Percentiles rank a stretch among this genome's conserved stretches.
Evolutionary conservation across 2,113 vertebrate genomes (phyloP).

Genomic region (Pipra filicauda): DNA sequence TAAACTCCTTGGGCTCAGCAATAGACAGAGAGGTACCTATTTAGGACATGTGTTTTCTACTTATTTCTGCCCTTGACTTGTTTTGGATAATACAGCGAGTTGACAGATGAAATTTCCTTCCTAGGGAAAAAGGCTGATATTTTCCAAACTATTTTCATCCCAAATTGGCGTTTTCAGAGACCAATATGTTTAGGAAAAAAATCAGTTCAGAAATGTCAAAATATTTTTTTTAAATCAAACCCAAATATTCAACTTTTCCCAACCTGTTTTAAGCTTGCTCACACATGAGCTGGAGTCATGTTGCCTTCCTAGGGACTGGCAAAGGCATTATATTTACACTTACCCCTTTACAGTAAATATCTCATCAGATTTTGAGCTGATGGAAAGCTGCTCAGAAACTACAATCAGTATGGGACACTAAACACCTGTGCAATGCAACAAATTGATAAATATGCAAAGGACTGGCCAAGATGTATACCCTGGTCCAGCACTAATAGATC

Average conservation of each 20-base stretch:
- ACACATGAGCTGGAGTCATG: not conserved
- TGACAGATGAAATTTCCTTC: conserved; percentile 50
- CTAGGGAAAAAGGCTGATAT: conserved; percentile 37
- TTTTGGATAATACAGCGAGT: conserved; percentile 52
- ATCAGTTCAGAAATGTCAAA: conserved; percentile 36
- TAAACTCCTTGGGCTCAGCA: conserved; percentile 11
- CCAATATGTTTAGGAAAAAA: conserved; percentile 37
- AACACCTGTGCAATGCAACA: not conserved
- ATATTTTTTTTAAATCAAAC: conserved; percentile 21
- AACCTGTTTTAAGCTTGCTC: not conserved
- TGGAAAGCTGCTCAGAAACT: not conserved
- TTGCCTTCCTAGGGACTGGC: not conserved
- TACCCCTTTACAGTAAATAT: not conserved
- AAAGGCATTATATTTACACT: not conserved
- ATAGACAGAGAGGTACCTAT: conserved; percentile 30
- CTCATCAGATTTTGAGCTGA: not conserved
- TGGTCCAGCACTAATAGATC: not conserved
- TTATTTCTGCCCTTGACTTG: conserved; percentile 36
- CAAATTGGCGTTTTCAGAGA: conserved; percentile 38
- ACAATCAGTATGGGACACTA: not conserved
- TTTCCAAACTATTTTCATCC: conserved; percentile 60
- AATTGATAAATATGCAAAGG: not conserved
- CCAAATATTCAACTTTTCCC: conserved; percentile 8
- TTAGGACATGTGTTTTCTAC: conserved; percentile 46
- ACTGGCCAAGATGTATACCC: not conserved